phyloP scores from a whole-genome alignment of 2,888 invertebrate species.

The Gymnosoma rotundatum region DNA sequence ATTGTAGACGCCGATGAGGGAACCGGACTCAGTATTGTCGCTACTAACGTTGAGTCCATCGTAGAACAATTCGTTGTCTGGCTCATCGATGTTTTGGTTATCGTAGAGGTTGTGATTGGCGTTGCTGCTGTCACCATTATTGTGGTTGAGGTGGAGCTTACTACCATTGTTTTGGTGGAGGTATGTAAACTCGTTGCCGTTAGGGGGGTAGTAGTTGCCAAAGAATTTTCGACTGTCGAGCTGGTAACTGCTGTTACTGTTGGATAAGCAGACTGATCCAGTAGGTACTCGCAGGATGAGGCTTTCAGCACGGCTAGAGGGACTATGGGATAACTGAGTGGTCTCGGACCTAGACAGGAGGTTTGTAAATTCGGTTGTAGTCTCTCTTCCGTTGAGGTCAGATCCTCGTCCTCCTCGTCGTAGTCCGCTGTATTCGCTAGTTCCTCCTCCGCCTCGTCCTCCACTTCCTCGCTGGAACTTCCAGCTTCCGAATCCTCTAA shows the following conservation, averaged over 20 bases:
- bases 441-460: conserved; percentile 64
- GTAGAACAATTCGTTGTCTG: conserved; percentile 80
- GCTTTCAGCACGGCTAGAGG: conserved; percentile 73
- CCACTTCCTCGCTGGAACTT: conserved; percentile 81
- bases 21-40: conserved; percentile 83
- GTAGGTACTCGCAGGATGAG: conserved; percentile 80
- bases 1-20: conserved; percentile 85
- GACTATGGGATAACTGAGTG: conserved; percentile 73
- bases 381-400: conserved; percentile 74
- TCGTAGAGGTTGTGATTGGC: conserved; percentile 78
- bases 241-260: conserved; percentile 62
- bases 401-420: conserved; percentile 71
- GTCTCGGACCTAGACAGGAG: conserved; percentile 73
- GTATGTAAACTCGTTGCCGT: conserved; percentile 53
- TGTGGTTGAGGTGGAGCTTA: conserved; percentile 82
- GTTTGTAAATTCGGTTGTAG: conserved; percentile 74
- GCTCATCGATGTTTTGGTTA: conserved; percentile 51
- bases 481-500: conserved; percentile 82
- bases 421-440: conserved; percentile 65
- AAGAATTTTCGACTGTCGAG: conserved; percentile 35
- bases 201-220: conserved; percentile 9
- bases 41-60: conserved; percentile 75
- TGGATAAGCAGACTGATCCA: conserved; percentile 75
- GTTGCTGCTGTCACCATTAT: conserved; percentile 74
- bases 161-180: conserved; percentile 67